Evolutionary conservation across 92 coral and sea anemone genomes (phyloP).

Genomic region (Parazoanthus swiftii): DNA sequence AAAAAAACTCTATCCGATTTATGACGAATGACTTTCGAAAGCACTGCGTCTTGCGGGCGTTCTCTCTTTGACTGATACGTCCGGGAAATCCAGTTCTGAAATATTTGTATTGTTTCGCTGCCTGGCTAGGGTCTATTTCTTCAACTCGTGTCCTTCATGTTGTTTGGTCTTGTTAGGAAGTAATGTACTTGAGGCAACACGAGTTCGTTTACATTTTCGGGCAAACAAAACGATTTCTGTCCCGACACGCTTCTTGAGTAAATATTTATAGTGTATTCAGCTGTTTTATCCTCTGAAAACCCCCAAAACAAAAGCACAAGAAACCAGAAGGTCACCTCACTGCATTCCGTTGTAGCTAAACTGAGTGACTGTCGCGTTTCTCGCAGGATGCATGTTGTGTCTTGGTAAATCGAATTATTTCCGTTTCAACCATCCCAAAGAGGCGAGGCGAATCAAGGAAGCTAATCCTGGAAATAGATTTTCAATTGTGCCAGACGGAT

Average conservation of each 20-base stretch:
- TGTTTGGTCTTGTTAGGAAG: neutral
- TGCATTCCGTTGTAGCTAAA: constrained; percentile 26
- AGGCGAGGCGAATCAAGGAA: constrained; percentile 94
- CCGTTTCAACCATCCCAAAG: constrained; percentile 98
- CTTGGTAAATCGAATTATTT: constrained; percentile 98
- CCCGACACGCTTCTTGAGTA: constrained; percentile 6
- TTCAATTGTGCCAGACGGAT: constrained; percentile 94
- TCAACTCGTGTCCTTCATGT: too few relatives aligned
- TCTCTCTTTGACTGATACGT: too few relatives aligned
- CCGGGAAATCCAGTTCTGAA: too few relatives aligned
- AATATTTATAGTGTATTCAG: constrained; percentile 14
- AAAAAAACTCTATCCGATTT: too few relatives aligned
- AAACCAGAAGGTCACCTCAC: neutral
- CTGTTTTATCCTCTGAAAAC: constrained; percentile 12
- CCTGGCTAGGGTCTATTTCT: too few relatives aligned
- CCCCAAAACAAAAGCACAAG: neutral
- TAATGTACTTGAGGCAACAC: neutral
- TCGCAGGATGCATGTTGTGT: constrained; percentile 95
- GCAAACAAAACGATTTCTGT: constrained; percentile 9
- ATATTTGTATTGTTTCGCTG: too few relatives aligned
- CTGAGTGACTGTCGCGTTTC: constrained; percentile 1
- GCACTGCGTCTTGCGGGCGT: too few relatives aligned
- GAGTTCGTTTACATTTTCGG: constrained; percentile 4
- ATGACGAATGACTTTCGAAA: too few relatives aligned
- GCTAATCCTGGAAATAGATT: constrained; percentile 96